Percentiles rank a stretch among this genome's conserved stretches.
Conservation (phyloP, 2,888 invertebrate species). For the Limenitis camilla region DNA sequence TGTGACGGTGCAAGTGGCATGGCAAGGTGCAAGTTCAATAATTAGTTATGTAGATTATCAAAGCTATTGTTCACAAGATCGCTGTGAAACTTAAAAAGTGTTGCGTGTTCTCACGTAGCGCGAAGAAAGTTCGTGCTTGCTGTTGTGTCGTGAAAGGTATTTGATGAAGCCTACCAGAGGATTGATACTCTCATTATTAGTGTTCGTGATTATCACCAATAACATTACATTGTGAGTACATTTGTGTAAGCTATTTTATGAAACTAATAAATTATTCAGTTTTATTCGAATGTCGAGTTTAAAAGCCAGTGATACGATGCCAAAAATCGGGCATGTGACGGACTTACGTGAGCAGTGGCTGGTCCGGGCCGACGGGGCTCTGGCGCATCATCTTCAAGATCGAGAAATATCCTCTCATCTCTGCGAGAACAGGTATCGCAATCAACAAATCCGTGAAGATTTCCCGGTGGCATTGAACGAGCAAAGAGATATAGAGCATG, state of each 20-base stretch:
- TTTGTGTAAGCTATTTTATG: slow-evolving; percentile 2
- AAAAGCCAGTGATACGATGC: slow-evolving; percentile 63
- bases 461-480: slow-evolving; percentile 65
- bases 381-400: slow-evolving; percentile 66
- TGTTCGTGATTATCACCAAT: slow-evolving; percentile 18
- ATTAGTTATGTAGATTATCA: slow-evolving; percentile 62
- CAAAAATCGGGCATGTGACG: slow-evolving; percentile 65
- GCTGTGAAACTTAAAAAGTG: slow-evolving; percentile 57
- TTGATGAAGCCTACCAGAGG: slow-evolving; percentile 17
- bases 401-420: slow-evolving; percentile 67
- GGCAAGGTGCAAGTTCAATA: slow-evolving; percentile 33
- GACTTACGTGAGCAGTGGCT: slow-evolving; percentile 68
- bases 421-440: slow-evolving; percentile 63
- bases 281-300: slow-evolving; percentile 49
- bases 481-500: slow-evolving; percentile 60
- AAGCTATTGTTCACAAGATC: slow-evolving; percentile 60
- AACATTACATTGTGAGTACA: slow-evolving; percentile 10
- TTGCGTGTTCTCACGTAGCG: slow-evolving; percentile 52
- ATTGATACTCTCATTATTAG: slow-evolving; percentile 16
- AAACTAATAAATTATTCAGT: background rate
- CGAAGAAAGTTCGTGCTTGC: slow-evolving; percentile 52
- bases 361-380: slow-evolving; percentile 63
- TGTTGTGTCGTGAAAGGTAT: slow-evolving; percentile 37
- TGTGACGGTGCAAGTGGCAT: slow-evolving; percentile 31
- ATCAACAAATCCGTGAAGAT: slow-evolving; percentile 68